A percentile compares a stretch with the other conserved stretches of the same genome.
Evolutionary conservation across 2,888 invertebrate genomes (phyloP).

Genomic region (Cheilosia vulpina): DNA sequence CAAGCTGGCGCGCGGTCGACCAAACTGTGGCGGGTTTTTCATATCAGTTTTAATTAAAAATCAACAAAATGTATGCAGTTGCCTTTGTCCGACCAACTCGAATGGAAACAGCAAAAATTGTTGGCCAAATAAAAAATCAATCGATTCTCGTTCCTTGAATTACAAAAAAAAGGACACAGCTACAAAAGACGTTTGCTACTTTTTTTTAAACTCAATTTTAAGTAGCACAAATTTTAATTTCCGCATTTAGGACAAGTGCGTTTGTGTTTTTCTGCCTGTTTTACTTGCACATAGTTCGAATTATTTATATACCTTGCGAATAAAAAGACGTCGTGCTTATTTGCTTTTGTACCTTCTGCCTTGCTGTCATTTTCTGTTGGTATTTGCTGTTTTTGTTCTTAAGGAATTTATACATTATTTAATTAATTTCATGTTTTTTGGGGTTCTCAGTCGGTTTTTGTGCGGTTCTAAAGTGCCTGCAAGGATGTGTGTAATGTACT

Average conservation of each 20-base stretch:
- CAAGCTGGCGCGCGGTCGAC: background rate
- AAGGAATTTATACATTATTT: background rate
- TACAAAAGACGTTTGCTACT: background rate
- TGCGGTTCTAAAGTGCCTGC: background rate
- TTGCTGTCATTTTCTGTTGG: too few relatives aligned
- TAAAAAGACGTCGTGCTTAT: background rate
- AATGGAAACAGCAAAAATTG: too few relatives aligned
- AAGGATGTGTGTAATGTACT: background rate
- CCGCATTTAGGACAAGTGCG: background rate
- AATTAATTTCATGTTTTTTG: background rate
- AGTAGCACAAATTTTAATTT: background rate
- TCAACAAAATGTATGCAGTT: conserved; percentile 5
- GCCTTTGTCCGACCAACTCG: background rate
- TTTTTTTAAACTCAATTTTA: background rate
- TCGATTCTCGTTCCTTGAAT: background rate
- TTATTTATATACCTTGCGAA: background rate
- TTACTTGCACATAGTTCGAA: too few relatives aligned
- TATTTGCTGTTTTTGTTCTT: too few relatives aligned
- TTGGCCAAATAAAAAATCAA: background rate
- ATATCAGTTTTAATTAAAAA: background rate
- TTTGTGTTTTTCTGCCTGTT: background rate
- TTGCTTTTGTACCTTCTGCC: too few relatives aligned
- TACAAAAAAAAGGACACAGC: background rate
- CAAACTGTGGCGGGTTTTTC: background rate
- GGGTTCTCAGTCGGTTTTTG: background rate